These are phyloP conservation scores for Pimephales promelas DNA, from an alignment of 2,113 vertebrate genomes.

Conservation along the genomic window DNA sequence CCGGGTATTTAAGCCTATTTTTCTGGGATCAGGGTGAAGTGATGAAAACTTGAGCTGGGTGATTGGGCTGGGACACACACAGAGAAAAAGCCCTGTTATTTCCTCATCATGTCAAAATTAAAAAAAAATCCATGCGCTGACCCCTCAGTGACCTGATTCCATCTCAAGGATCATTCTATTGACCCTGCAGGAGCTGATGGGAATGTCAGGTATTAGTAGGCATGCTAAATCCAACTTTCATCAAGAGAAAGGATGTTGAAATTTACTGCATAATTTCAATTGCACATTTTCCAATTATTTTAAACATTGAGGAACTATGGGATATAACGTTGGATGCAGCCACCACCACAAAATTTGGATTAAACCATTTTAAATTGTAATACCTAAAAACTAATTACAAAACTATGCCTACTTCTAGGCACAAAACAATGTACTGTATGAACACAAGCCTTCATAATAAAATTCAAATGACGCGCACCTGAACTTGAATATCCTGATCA, in stretches of 20 bases:
- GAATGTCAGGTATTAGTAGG: conserved; percentile 70
- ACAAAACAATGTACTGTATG: not conserved
- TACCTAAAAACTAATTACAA: not conserved
- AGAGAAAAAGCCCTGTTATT: conserved; percentile 19
- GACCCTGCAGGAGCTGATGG: conserved; percentile 60
- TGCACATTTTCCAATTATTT: not conserved
- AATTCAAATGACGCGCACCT: not conserved
- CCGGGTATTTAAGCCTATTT: not conserved
- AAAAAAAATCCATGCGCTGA: conserved; percentile 66
- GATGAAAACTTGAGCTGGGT: conserved; percentile 25
- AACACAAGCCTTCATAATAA: conserved; percentile 26
- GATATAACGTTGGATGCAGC: not conserved
- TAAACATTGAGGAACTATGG: not conserved
- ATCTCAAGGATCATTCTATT: conserved; percentile 55
- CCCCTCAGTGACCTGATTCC: conserved; percentile 56
- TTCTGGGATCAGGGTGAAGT: not conserved
- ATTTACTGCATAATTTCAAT: not conserved
- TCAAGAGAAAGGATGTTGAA: not conserved
- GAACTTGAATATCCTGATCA: conserved; percentile 47
- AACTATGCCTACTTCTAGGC: not conserved
- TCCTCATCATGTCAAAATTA: conserved; percentile 61
- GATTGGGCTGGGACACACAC: not conserved
- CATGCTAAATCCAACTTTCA: not conserved
- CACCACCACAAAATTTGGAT: not conserved
- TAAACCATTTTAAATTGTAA: not conserved